Conservation (phyloP, 2,888 invertebrate genomes). For the Drosophila diplacantha region DNA sequence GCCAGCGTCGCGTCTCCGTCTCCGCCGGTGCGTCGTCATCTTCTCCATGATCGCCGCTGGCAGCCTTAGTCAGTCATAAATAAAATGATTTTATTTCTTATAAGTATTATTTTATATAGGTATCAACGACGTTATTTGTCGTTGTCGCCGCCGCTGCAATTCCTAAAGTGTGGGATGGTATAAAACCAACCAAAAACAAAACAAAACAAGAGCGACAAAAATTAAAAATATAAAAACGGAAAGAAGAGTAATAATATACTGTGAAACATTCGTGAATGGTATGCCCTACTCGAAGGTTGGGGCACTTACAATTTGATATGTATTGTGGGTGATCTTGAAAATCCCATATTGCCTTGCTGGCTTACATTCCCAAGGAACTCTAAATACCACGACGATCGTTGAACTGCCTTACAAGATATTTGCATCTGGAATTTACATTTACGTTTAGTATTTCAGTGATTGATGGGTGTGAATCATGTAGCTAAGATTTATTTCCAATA, state of each 20-base stretch:
- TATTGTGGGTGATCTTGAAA: constrained; percentile 54
- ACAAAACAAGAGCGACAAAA: constrained; percentile 13
- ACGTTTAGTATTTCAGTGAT: constrained; percentile 3
- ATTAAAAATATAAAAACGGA: constrained; percentile 5
- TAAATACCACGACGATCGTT: constrained; percentile 41
- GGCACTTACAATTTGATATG: constrained; percentile 47
- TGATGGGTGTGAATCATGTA: not conserved
- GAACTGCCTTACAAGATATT: constrained; percentile 36
- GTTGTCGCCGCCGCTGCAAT: constrained; percentile 46
- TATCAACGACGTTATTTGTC: constrained; percentile 44
- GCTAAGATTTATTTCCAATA: not conserved
- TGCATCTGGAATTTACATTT: not conserved
- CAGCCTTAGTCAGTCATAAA: constrained; percentile 59
- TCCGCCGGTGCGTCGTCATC: constrained; percentile 43
- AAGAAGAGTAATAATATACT: constrained; percentile 25
- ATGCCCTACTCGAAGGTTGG: constrained; percentile 57
- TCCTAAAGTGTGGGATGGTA: constrained; percentile 48
- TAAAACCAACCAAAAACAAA: constrained; percentile 28
- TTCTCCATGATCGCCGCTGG: constrained; percentile 30
- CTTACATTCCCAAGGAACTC: constrained; percentile 29
- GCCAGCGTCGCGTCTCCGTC: constrained; percentile 15
- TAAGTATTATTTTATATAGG: constrained; percentile 47
- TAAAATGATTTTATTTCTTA: constrained; percentile 59
- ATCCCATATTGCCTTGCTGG: constrained; percentile 35
- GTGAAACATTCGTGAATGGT: constrained; percentile 36